These are phyloP conservation scores for Ammodytes dubius DNA, from an alignment of 2,113 vertebrate genomes.

Conservation along the genomic window DNA sequence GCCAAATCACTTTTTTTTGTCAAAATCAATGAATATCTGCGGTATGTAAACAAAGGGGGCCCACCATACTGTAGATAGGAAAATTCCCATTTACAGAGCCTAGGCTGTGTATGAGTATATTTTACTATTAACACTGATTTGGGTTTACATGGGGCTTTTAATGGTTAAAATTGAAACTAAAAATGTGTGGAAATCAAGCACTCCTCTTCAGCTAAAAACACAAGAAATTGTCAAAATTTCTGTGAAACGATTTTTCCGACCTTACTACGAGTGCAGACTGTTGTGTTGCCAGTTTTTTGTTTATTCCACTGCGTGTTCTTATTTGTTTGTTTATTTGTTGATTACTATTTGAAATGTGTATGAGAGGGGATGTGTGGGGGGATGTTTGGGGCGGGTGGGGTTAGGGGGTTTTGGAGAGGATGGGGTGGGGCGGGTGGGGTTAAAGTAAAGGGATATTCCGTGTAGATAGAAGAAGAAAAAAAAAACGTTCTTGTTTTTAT, in stretches of 20 bases:
- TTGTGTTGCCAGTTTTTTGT: slow-evolving; percentile 76
- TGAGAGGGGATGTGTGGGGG: slow-evolving; percentile 19
- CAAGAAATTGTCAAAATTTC: slow-evolving; percentile 1
- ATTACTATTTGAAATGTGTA: slow-evolving; percentile 70
- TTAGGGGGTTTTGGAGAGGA: slow-evolving; percentile 7
- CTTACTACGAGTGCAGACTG: slow-evolving; percentile 66
- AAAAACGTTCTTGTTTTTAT: slow-evolving; percentile 54
- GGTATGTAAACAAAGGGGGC: too few relatives aligned
- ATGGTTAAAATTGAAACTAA: too few relatives aligned
- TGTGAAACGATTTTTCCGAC: slow-evolving; percentile 36
- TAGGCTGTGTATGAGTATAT: too few relatives aligned
- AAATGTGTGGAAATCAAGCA: slow-evolving; percentile 40
- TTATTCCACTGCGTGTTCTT: slow-evolving; percentile 73
- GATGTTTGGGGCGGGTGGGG: slow-evolving; percentile 15
- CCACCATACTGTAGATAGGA: too few relatives aligned
- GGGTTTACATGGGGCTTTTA: too few relatives aligned
- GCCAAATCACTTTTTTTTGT: too few relatives aligned
- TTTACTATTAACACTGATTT: too few relatives aligned
- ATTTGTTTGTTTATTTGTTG: slow-evolving; percentile 69
- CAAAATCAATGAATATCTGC: too few relatives aligned
- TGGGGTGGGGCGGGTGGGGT: slow-evolving; percentile 3
- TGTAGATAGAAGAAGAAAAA: slow-evolving; percentile 74
- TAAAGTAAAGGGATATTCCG: slow-evolving; percentile 67
- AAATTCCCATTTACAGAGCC: too few relatives aligned
- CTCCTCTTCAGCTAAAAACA: slow-evolving; percentile 25